Evolutionary conservation across 1,140 invertebrate species (phyloP).

Genomic region (Pygmarrhopalites habei): DNA sequence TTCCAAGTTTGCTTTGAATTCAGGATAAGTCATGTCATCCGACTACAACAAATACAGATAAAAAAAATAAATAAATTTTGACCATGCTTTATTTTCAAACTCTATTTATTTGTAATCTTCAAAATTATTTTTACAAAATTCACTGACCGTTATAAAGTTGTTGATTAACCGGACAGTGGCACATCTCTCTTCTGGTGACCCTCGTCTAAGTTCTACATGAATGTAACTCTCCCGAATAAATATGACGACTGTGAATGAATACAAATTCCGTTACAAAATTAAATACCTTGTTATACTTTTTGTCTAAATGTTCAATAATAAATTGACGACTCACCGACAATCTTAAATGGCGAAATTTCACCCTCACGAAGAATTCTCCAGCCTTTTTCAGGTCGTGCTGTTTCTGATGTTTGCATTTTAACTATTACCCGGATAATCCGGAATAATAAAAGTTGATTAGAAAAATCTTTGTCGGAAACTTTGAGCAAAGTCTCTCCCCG

Average conservation of each 20-base stretch:
- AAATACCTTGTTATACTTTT: too few species aligned
- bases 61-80: neutral
- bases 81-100: neutral
- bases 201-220: slow-evolving; percentile 13
- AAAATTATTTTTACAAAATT: slow-evolving; percentile 1
- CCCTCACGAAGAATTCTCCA: slow-evolving; percentile 26
- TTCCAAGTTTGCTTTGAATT: slow-evolving; percentile 22
- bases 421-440: too few species aligned
- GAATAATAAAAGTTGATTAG: too few species aligned
- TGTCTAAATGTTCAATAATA: too few species aligned
- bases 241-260: slow-evolving; percentile 7
- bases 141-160: slow-evolving; percentile 23
- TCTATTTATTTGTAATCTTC: too few species aligned
- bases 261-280: too few species aligned
- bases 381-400: neutral
- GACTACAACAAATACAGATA: slow-evolving; percentile 15
- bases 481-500: too few species aligned
- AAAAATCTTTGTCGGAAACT: too few species aligned
- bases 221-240: slow-evolving; percentile 34
- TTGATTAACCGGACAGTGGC: slow-evolving; percentile 22
- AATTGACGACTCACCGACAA: too few species aligned
- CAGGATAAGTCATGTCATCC: slow-evolving; percentile 18
- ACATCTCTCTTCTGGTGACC: slow-evolving; percentile 15
- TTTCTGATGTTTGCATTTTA: slow-evolving; percentile 1
- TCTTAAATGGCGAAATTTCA: slow-evolving; percentile 30